These are phyloP conservation scores for Sebastes aleutianus DNA, from an alignment of 2,797 vertebrate species.

Conservation along the genomic window DNA sequence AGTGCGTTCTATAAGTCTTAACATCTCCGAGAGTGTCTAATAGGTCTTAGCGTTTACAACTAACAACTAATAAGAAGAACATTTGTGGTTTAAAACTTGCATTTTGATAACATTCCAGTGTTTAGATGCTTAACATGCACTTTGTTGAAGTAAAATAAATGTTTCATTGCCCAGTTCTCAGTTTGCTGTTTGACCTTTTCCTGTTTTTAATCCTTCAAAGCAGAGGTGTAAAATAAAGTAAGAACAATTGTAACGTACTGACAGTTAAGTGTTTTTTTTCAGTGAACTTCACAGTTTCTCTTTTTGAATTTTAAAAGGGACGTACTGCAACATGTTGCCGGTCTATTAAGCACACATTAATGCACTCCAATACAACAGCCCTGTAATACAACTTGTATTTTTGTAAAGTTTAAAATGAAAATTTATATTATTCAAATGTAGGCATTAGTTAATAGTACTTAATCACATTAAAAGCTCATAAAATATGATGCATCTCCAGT, in stretches of 20 bases:
- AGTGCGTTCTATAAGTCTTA: not conserved
- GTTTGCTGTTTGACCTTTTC: constrained; percentile 19
- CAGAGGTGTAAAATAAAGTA: constrained; percentile 11
- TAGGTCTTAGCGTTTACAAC: constrained; percentile 47
- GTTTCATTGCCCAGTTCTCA: not conserved
- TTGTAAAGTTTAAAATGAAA: not conserved
- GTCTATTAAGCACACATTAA: not conserved
- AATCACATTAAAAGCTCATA: not conserved
- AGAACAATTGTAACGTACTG: not conserved
- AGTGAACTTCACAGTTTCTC: not conserved
- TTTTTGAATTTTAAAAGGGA: not conserved
- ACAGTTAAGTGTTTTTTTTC: not conserved
- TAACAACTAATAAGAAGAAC: constrained; percentile 54
- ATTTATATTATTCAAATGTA: not conserved
- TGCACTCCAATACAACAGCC: not conserved
- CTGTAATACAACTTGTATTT: not conserved
- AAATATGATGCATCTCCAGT: not conserved
- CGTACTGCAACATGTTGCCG: not conserved
- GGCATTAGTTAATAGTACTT: not conserved
- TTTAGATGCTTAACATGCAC: constrained; percentile 36
- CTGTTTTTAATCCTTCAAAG: not conserved
- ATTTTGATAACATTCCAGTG: constrained; percentile 64
- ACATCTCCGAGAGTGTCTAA: constrained; percentile 10
- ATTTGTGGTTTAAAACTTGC: constrained; percentile 4
- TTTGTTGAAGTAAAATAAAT: constrained; percentile 39